Conservation (phyloP, 2,797 vertebrate genomes). For the Sebastes elongatus region DNA sequence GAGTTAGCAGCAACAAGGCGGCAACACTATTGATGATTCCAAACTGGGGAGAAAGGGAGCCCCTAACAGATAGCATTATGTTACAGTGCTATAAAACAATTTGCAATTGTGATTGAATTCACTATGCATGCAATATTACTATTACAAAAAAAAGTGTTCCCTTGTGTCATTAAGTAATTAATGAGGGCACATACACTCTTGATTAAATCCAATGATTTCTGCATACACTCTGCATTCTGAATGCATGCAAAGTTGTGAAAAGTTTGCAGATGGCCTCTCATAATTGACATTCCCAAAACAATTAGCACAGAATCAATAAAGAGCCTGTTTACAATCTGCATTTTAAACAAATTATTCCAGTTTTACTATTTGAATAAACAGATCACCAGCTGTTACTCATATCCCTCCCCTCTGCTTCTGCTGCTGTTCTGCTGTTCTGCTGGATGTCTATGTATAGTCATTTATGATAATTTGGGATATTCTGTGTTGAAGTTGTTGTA, state of each 20-base stretch:
- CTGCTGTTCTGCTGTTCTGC: neutral
- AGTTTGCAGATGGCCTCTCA: slow-evolving; percentile 30
- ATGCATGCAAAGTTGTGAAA: slow-evolving; percentile 4
- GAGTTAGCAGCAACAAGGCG: neutral
- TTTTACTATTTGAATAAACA: slow-evolving; percentile 38
- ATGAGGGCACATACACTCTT: neutral
- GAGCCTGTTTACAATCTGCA: slow-evolving; percentile 30
- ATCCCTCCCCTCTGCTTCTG: neutral
- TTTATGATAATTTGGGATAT: slow-evolving; percentile 8
- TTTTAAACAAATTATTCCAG: slow-evolving; percentile 28
- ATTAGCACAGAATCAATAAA: slow-evolving; percentile 35
- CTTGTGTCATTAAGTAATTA: slow-evolving; percentile 7
- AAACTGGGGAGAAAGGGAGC: neutral
- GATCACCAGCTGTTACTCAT: slow-evolving; percentile 36
- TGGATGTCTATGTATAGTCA: neutral
- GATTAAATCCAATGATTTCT: slow-evolving; percentile 9
- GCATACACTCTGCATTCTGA: neutral
- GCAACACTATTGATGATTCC: neutral
- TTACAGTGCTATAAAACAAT: neutral
- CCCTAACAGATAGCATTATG: neutral
- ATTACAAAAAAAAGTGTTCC: neutral
- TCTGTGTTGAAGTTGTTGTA: neutral
- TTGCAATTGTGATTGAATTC: neutral
- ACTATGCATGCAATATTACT: neutral
- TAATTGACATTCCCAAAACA: slow-evolving; percentile 21